Evolutionary conservation across 2,113 vertebrate genomes (phyloP).

Genomic region (Sorex fumeus): DNA sequence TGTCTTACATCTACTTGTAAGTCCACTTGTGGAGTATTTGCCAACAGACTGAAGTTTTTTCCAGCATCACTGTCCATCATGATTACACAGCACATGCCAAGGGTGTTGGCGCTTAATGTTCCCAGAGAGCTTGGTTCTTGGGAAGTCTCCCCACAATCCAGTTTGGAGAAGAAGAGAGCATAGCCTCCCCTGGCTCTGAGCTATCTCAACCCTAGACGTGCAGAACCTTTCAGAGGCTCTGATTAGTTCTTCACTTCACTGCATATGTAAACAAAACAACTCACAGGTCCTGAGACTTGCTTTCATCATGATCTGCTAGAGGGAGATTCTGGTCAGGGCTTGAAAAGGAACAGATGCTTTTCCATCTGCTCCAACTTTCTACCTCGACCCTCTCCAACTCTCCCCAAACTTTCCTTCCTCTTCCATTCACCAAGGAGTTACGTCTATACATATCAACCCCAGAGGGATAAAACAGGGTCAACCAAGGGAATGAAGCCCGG

Average conservation of each 20-base stretch:
- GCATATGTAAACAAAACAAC: constrained; percentile 28
- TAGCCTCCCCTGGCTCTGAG: neutral
- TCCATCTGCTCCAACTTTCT: neutral
- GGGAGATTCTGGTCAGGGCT: neutral
- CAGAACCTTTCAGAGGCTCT: neutral
- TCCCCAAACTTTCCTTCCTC: neutral
- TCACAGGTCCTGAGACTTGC: constrained; percentile 20
- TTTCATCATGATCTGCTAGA: neutral
- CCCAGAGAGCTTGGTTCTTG: neutral
- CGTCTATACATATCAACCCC: neutral
- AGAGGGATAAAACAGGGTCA: neutral
- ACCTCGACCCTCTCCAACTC: neutral
- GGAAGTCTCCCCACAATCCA: neutral
- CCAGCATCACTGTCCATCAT: constrained; percentile 13
- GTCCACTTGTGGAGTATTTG: neutral
- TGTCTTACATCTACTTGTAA: constrained; percentile 7
- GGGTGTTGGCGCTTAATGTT: neutral
- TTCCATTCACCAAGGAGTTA: constrained; percentile 10
- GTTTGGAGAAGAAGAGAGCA: neutral
- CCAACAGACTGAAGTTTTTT: constrained; percentile 1
- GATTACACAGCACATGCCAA: neutral
- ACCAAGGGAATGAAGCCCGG: neutral
- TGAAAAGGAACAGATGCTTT: neutral
- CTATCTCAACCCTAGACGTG: neutral
- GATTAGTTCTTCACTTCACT: neutral